Evolutionary conservation across 1,140 invertebrate species (phyloP), one percentile per base, ranked within the genome.

Genomic region (Zaprionus gabonicus): DNA sequence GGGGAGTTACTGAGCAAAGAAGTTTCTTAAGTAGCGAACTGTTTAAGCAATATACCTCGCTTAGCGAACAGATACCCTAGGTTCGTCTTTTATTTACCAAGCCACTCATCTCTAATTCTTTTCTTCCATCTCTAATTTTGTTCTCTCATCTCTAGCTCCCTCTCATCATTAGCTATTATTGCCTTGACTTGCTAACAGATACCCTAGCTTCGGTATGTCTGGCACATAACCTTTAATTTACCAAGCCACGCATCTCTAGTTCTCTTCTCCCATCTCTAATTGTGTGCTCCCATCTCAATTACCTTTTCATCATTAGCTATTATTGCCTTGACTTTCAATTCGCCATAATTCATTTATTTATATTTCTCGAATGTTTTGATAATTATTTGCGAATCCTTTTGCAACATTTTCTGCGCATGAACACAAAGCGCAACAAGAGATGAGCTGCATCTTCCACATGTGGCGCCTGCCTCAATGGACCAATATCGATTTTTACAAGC

Each of bases 401-500:
- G 9, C 51, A 56, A 20, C 34, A 25, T 38, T n/a, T 41, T 66
- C 55, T 73, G 71, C 71, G 71, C 71, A 73, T 73, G 64, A 56
- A 23, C 27, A n/a, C 12, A 28, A 62, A 36, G 57, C 56, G 63
- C 71, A 68, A 60, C 64, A 73, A 68, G 64, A 64, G 31, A 6
- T 15, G 31, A 63, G 3, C 20, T 51, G 46, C 46, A 51, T 4
- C 53, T 9, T 13, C 68, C 27, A 63, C 49, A 71, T 63, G 58
- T 55, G 51, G 55, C 66, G 25, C 34, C n/a, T 58, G 67, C 12
- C 53, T 63, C 60, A 66, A 44, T 68, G 75, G 75, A 77, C 75
- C 75, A 38, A 63, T 77, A 77, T 77, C 58, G 75, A 77, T 77
- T 77, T 77, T 73, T 77, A 68, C 57, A 23, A 36, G 44, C 27